Evolutionary conservation across 2,888 invertebrate genomes (phyloP), one percentile per base, ranked within the genome.

Genomic region (Agrochola lychnidis): DNA sequence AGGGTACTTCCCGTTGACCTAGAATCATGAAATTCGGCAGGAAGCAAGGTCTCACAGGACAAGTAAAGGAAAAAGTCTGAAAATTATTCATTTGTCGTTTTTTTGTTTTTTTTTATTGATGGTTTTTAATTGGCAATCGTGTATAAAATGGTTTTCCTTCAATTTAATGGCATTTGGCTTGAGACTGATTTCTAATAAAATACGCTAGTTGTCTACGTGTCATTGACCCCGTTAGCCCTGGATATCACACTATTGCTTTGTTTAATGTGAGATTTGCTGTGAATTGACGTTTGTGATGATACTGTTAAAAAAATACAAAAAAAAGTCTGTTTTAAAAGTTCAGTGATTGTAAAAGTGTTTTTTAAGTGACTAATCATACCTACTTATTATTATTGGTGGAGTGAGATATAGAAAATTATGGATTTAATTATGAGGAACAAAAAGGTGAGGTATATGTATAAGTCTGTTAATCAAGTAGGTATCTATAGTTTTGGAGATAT

Each of bases 181-280:
- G 67, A 64, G 64, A 71, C 62, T 51, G 71, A 59, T 81, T 84
- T 85, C 86, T 82, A 77, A 82, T 85, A 73, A 82, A 85, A 82
- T 42, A 73, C 72, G 16, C 36, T 72, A 56, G 77, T 63, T 76
- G 57, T 72, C 53, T 64, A 51, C 48, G 66, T 71, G 79, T 83
- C 66, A 75, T 87, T 80, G 84, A 77, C 72, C 76, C 42, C 59
- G 45, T 40, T 36, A 30, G 70, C 53, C 14, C 67, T 69, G 67
- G 48, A 76, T 70, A 72, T 74, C 73, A 64, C 3, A 72, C 42
- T 30, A 16, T 40, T 40, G 69, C 61, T 71, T 84, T 79, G 51
- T 71, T 45, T 86, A 67, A 70, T 67, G 19, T 70, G 56, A 74
- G 70, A 57, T 63, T 78, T 64, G 66, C 48, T 51, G 51, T 22